These are phyloP conservation scores for Hydrozoanthus tunicans DNA, from an alignment of 64 coral and sea anemone species.

Conservation along the genomic window DNA sequence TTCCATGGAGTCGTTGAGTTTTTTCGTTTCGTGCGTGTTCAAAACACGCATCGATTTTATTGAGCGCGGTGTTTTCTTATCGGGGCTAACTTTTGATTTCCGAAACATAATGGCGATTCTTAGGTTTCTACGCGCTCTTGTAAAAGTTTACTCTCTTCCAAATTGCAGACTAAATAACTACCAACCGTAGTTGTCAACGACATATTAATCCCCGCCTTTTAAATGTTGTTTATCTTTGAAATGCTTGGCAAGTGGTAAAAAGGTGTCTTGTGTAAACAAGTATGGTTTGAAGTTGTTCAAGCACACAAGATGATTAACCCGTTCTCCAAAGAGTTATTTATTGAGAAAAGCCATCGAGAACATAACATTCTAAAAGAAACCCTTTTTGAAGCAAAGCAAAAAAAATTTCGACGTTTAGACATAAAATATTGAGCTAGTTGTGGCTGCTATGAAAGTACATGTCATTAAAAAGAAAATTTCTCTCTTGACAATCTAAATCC, in stretches of 20 bases:
- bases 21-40: conserved; percentile 36
- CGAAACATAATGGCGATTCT: conserved; percentile 13
- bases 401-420: no score
- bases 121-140: not conserved
- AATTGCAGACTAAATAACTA: not conserved
- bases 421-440: no score
- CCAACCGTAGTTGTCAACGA: not conserved
- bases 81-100: not conserved
- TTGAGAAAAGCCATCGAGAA: not conserved
- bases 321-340: not conserved
- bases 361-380: no score
- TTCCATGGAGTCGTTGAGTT: conserved; percentile 28
- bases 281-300: not conserved
- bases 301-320: not conserved
- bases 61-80: conserved; percentile 5
- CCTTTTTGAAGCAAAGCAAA: no score
- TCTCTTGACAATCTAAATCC: not conserved
- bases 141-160: not conserved
- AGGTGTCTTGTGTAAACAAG: not conserved
- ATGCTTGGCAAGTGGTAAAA: not conserved
- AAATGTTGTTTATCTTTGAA: not conserved
- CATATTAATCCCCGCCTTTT: not conserved
- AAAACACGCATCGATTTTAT: conserved; percentile 31
- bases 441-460: not conserved
- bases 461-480: no score